phyloP scores from a whole-genome alignment of 2,113 vertebrate species.

The Butastur rufipennis region DNA sequence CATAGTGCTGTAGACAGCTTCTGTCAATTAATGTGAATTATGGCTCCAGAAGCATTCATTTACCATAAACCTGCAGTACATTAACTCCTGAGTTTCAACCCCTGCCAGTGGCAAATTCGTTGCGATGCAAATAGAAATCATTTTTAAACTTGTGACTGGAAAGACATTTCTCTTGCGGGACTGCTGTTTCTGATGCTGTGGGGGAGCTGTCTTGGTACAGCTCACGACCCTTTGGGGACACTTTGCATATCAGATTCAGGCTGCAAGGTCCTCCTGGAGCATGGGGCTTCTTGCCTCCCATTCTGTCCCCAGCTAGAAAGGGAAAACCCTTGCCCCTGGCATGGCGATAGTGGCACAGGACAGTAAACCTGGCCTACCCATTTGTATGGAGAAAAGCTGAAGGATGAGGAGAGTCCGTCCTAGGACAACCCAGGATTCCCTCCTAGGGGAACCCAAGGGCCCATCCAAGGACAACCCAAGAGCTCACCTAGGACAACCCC shows the following conservation, averaged over 20 bases:
- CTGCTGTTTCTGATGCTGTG: neutral
- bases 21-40: slow-evolving; percentile 49
- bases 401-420: neutral
- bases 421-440: neutral
- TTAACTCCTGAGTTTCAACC: slow-evolving; percentile 34
- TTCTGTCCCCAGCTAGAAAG: neutral
- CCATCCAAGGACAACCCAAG: neutral
- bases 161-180: neutral
- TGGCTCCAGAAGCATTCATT: neutral
- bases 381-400: neutral
- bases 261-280: neutral
- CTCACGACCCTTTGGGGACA: neutral
- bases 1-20: slow-evolving; percentile 22
- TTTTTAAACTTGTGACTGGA: neutral
- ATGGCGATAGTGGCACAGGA: neutral
- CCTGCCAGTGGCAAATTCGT: slow-evolving; percentile 14
- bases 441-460: neutral
- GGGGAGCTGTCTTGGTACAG: neutral
- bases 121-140: neutral
- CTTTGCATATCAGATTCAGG: neutral
- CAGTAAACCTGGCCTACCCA: neutral
- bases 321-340: neutral
- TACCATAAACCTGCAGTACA: slow-evolving; percentile 32
- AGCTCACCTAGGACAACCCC: neutral
- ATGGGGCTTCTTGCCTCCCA: neutral